A percentile compares a stretch with the other conserved stretches of the same genome.
Evolutionary conservation across 2,113 vertebrate species (phyloP).

Genomic region (Grammomys dolichurus): DNA sequence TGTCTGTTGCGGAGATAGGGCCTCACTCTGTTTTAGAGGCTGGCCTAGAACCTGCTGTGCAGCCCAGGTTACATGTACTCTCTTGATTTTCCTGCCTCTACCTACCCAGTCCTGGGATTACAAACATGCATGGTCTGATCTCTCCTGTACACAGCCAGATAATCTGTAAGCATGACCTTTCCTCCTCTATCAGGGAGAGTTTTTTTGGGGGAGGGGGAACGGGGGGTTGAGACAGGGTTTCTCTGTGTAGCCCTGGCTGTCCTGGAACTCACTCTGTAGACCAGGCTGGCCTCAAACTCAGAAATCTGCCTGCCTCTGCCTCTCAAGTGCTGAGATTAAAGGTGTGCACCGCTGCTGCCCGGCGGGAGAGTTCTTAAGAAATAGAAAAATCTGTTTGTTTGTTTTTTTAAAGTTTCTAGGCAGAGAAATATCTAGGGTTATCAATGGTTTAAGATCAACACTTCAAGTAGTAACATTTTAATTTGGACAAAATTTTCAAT

Average conservation of each 20-base stretch:
- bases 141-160: background rate
- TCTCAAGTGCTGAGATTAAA: too few species aligned
- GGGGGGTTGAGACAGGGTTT: too few species aligned
- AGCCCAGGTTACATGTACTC: background rate
- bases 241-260: too few species aligned
- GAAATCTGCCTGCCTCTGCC: too few species aligned
- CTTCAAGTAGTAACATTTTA: conserved; percentile 11
- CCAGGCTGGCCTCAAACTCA: too few species aligned
- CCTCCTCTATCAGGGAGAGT: background rate
- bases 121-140: background rate
- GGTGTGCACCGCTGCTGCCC: too few species aligned
- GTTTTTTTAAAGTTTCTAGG: background rate
- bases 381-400: background rate
- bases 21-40: background rate
- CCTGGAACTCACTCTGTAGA: too few species aligned
- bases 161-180: background rate
- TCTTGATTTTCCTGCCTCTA: background rate
- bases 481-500: background rate
- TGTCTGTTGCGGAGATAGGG: background rate
- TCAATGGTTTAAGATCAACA: background rate
- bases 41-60: background rate
- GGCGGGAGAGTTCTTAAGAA: conserved; percentile 25
- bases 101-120: background rate
- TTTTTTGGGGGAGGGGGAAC: background rate
- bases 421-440: background rate